Conservation (phyloP, 1,140 invertebrate genomes). For the Melanaphis sacchari region DNA sequence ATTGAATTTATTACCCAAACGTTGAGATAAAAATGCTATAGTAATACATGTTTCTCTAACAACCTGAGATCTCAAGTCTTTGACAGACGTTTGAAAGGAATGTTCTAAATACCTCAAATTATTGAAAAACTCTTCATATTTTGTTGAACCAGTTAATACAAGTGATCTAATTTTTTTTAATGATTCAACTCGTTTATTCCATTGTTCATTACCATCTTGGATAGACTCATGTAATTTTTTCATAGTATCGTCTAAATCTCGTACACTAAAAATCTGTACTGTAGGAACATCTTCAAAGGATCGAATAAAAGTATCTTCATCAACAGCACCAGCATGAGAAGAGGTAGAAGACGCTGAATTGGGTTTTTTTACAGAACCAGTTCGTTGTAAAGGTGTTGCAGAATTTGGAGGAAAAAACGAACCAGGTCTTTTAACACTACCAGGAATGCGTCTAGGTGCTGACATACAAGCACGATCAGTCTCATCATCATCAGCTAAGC, state of each 20-base stretch:
- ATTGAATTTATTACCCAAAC: slow-evolving; percentile 82
- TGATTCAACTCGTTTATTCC: slow-evolving; percentile 91
- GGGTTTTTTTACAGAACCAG: slow-evolving; percentile 58
- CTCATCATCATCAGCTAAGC: slow-evolving; percentile 57
- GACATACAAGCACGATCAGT: slow-evolving; percentile 51
- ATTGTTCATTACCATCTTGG: slow-evolving; percentile 83
- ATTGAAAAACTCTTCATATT: slow-evolving; percentile 82
- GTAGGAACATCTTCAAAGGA: slow-evolving; percentile 85
- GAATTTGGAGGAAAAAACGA: slow-evolving; percentile 52
- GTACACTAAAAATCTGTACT: slow-evolving; percentile 81
- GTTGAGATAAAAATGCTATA: slow-evolving; percentile 88
- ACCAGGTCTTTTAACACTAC: slow-evolving; percentile 48
- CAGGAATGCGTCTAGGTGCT: slow-evolving; percentile 49
- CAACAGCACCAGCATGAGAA: slow-evolving; percentile 80
- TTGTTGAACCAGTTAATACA: slow-evolving; percentile 78
- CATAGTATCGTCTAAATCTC: slow-evolving; percentile 86
- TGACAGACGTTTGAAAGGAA: slow-evolving; percentile 82
- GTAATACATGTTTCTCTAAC: slow-evolving; percentile 95
- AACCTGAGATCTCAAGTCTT: slow-evolving; percentile 88
- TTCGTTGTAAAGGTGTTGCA: slow-evolving; percentile 46
- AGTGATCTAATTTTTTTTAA: slow-evolving; percentile 86
- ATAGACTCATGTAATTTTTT: slow-evolving; percentile 78
- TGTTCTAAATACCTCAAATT: slow-evolving; percentile 82
- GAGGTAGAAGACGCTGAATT: slow-evolving; percentile 47
- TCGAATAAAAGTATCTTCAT: slow-evolving; percentile 85